Evolutionary conservation across 1,140 invertebrate genomes (phyloP), one percentile per base, ranked within the genome.

Genomic region (Nephila pilipes): DNA sequence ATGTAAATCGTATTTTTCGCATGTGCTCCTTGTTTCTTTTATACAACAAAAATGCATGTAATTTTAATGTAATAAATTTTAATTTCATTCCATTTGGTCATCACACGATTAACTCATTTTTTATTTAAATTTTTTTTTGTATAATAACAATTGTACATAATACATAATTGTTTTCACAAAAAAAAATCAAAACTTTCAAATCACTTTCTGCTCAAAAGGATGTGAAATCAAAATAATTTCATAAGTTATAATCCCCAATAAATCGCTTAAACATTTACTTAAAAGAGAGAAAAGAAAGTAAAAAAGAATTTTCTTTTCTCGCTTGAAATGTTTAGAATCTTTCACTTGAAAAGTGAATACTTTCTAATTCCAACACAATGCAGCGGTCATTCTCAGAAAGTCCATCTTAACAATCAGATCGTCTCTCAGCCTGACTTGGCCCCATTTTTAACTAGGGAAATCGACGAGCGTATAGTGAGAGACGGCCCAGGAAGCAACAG

Each of bases 401-500:
- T 20, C n/a, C 87, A 69, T 79, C 87, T 89, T 89, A 65, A 89
- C 38, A 89, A 89, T 54, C 65, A 79, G 38, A 32, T 85, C 20
- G 60, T 60, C 81, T 55, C 55, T 63, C 65, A 29, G 65, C 25
- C 60, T 29, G 65, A 46, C 87, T 75, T 90, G 87, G 46, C 87
- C 87, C 87, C 87, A 57, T 80, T 90, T 80, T 46, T 20, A 79
- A 90, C 18, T 79, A 36, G 87, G 69, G 87, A 90, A 90, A 69
- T 32, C 69, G 54, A 18, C 38, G 79, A 22, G 16, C 46, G 36
- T 54, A 32, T 36, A 32, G 83, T 60, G n/a, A 18, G 69, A 22
- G 20, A 83, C 3, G n/a, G 38, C 38, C 22, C 36, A 38, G 79
- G 36, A 60, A 87, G 85, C 63, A 90, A 18, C 69, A 79, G 55